phyloP scores from a whole-genome alignment of 2,888 invertebrate genomes.

The Tetramorium bicarinatum region DNA sequence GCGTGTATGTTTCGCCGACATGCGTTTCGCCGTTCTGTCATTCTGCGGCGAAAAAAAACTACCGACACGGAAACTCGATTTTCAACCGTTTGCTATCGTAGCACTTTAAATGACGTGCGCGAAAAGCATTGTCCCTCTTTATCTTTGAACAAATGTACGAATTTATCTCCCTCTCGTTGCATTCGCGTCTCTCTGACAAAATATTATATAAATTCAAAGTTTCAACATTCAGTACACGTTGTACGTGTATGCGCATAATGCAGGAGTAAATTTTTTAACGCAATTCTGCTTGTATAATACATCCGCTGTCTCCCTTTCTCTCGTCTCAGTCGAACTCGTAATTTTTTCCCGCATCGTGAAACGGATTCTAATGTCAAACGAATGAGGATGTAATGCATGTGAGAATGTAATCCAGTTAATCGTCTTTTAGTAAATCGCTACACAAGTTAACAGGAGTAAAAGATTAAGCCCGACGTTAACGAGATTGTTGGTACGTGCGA shows the following conservation, averaged over 20 bases:
- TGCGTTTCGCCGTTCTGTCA: background rate
- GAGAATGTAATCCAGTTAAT: background rate
- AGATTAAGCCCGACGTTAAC: background rate
- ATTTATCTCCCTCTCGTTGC: background rate
- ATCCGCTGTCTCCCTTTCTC: background rate
- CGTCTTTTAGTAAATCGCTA: conserved; percentile 13
- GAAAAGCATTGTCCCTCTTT: conserved; percentile 10
- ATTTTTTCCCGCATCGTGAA: too few species aligned
- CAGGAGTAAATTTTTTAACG: background rate
- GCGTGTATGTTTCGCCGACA: background rate
- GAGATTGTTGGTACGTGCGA: conserved; percentile 8
- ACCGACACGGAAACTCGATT: conserved; percentile 12
- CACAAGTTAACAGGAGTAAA: background rate
- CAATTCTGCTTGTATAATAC: background rate
- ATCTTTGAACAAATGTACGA: background rate
- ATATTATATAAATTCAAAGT: background rate
- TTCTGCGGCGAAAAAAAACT: background rate
- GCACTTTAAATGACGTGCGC: background rate
- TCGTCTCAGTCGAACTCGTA: background rate
- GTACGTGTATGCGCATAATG: background rate
- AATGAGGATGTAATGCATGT: background rate
- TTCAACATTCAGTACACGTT: background rate
- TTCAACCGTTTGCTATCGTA: background rate
- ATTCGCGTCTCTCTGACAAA: background rate
- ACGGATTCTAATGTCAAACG: background rate